Evolutionary conservation across 2,113 vertebrate genomes (phyloP).

Genomic region (Ranitomeya imitator): DNA sequence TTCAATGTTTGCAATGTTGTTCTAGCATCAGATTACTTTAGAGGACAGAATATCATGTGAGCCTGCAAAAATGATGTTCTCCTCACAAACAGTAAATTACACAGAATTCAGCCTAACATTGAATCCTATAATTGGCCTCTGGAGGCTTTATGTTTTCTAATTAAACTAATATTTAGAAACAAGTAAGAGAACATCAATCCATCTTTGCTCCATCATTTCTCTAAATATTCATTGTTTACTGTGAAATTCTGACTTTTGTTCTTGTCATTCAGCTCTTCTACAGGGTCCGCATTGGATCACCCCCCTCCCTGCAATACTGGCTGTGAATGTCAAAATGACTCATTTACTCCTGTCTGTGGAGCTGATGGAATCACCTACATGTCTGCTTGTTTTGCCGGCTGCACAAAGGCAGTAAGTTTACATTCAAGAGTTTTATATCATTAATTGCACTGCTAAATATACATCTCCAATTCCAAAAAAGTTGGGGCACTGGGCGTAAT

Average conservation of each 20-base stretch:
- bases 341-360: constrained; percentile 94
- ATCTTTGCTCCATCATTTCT: background rate
- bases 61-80: background rate
- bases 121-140: background rate
- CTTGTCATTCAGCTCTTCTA: constrained; percentile 76
- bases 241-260: constrained; percentile 38
- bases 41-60: background rate
- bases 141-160: background rate
- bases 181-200: background rate
- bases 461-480: no score
- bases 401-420: constrained; percentile 74
- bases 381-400: constrained; percentile 96
- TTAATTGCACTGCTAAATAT: background rate
- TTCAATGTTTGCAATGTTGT: background rate
- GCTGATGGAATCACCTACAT: constrained; percentile 92
- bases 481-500: no score
- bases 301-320: constrained; percentile 86
- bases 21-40: background rate
- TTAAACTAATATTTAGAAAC: background rate
- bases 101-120: background rate
- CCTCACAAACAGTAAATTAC: background rate
- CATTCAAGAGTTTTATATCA: background rate
- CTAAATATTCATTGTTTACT: background rate
- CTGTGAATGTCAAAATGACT: constrained; percentile 93
- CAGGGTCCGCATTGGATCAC: constrained; percentile 76